Conservation (phyloP, 2,113 vertebrate genomes). For the Alligator mississippiensis region DNA sequence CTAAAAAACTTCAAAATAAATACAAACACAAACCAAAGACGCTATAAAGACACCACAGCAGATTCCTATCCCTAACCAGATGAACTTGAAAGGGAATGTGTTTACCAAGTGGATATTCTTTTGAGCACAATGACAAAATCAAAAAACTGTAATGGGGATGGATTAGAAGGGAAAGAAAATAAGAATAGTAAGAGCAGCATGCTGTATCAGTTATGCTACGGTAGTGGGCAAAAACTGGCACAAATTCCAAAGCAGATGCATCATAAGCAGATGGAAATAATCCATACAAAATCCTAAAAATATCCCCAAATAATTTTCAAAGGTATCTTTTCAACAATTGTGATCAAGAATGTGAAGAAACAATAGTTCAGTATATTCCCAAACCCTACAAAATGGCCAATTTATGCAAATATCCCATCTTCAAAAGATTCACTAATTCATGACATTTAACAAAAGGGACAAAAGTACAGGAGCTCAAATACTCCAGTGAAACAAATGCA, state of each 20-base stretch:
- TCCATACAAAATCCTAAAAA: accelerated
- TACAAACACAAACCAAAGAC: neutral
- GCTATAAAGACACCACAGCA: neutral
- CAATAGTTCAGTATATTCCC: neutral
- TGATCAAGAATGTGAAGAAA: neutral
- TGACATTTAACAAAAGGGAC: neutral
- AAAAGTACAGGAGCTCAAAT: neutral
- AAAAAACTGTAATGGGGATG: accelerated
- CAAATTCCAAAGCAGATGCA: neutral
- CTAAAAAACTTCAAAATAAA: neutral
- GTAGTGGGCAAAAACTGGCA: neutral
- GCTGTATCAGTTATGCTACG: accelerated
- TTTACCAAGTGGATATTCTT: neutral
- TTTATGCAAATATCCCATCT: neutral
- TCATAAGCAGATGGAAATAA: accelerated
- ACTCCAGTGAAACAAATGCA: neutral
- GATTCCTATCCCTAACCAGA: neutral
- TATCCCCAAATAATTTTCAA: accelerated
- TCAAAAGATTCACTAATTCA: neutral
- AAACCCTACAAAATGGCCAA: neutral
- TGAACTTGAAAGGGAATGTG: neutral
- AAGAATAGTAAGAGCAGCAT: neutral
- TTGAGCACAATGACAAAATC: neutral
- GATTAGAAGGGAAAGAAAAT: accelerated
- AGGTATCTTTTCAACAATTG: accelerated